phyloP scores from a whole-genome alignment of 2,797 vertebrate species.

The Carduelis carduelis region DNA sequence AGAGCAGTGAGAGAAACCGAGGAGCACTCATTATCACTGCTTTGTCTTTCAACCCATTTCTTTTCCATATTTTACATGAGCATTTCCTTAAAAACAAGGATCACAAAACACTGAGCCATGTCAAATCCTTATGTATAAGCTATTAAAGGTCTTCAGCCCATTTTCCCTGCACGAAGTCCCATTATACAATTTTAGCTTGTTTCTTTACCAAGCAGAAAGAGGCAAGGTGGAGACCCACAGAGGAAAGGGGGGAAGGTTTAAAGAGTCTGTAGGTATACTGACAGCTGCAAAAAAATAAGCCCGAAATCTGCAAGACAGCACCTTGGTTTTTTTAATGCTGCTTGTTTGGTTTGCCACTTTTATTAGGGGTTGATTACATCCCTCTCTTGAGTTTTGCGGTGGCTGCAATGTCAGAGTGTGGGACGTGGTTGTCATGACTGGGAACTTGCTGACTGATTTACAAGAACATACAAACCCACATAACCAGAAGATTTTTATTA shows the following conservation, averaged over 20 bases:
- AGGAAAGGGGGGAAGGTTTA: neutral
- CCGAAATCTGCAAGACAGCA: neutral
- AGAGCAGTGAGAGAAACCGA: neutral
- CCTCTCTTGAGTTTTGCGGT: neutral
- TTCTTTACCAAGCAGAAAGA: neutral
- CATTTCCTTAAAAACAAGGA: neutral
- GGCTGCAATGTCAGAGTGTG: neutral
- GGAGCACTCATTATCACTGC: neutral
- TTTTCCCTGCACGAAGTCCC: neutral
- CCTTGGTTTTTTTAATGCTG: neutral
- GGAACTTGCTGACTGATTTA: conserved; percentile 35
- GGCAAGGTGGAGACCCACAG: neutral
- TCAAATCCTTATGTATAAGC: neutral
- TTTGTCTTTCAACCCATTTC: neutral
- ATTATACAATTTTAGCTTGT: neutral
- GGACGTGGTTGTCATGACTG: neutral
- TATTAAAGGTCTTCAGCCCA: neutral
- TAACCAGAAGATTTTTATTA: conserved; percentile 27
- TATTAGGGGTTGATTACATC: neutral
- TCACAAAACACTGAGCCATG: neutral
- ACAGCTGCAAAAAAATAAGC: neutral
- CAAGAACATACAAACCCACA: conserved; percentile 8
- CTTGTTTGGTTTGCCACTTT: neutral
- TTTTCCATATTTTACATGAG: neutral
- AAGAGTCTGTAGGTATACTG: accelerated